phyloP scores from a whole-genome alignment of 2,113 vertebrate genomes.

The human (Homo sapiens) region GRCh38 chr2:24979501-24980000 shows the following conservation, averaged over 20 bases:
- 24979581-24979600: neutral
- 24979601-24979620: neutral
- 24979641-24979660: neutral
- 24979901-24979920: no score
- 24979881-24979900: no score
- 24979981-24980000: no score
- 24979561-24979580: neutral
- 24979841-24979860: neutral
- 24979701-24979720: neutral
- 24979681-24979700: neutral
- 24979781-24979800: neutral
- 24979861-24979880: no score
- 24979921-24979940: no score
- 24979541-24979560: neutral
- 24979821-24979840: neutral
- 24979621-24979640: neutral
- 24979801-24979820: neutral
- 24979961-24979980: no score
- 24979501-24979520: neutral
- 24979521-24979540: neutral
- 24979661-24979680: neutral
- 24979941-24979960: no score
- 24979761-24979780: neutral
- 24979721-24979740: neutral
- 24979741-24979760: neutral